Conservation (phyloP, 2,797 vertebrate species). For the Chromobotia macracanthus region DNA sequence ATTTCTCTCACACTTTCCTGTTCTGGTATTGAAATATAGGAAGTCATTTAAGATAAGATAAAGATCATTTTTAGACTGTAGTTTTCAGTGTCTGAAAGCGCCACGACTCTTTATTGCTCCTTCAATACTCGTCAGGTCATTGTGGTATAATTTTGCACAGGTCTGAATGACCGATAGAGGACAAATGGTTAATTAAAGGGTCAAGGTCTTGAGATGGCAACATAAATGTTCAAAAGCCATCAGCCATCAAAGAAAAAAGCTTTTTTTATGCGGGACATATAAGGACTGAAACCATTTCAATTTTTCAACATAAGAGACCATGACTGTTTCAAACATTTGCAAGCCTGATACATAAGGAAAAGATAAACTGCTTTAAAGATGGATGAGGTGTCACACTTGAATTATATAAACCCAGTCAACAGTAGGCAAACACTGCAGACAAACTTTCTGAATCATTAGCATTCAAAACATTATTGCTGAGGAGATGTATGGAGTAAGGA, state of each 20-base stretch:
- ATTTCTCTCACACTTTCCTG: constrained; percentile 9
- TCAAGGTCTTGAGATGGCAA: background rate
- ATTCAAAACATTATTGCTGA: background rate
- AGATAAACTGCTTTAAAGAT: background rate
- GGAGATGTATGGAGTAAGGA: too few species aligned
- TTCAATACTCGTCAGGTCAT: background rate
- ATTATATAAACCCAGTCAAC: constrained; percentile 5
- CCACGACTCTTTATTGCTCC: constrained; percentile 5
- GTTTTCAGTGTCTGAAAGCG: background rate
- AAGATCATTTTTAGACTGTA: constrained; percentile 7
- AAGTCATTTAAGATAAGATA: constrained; percentile 29
- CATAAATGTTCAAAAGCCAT: background rate
- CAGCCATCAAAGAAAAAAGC: background rate
- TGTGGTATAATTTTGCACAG: constrained; percentile 4
- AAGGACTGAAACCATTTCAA: background rate
- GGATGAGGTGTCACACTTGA: background rate
- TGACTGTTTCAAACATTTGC: background rate
- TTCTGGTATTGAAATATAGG: constrained; percentile 7
- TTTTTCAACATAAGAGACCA: background rate
- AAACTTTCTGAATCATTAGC: constrained; percentile 10
- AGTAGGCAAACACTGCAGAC: background rate
- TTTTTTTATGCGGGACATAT: background rate
- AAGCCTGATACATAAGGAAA: constrained; percentile 13
- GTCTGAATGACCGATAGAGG: constrained; percentile 5
- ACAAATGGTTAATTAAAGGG: background rate